Percentiles rank a stretch among this genome's conserved stretches.
phyloP scores from a whole-genome alignment of 2,888 invertebrate species.

The Drosophila pseudotakahashii region DNA sequence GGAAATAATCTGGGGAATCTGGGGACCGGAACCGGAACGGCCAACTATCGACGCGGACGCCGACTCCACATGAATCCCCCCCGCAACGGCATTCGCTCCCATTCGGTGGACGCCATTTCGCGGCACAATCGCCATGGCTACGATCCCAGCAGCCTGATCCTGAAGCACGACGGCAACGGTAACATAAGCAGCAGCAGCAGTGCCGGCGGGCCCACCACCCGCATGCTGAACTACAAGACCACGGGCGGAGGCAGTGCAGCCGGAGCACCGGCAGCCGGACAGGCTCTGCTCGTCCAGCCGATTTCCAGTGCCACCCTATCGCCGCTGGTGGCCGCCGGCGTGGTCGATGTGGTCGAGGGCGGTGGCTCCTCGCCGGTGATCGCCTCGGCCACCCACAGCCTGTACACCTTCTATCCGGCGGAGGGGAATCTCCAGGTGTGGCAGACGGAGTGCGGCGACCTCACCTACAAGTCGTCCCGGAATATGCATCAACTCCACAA shows the following conservation, averaged over 20 bases:
- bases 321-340: constrained; percentile 72
- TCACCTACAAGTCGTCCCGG: constrained; percentile 84
- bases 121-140: constrained; percentile 76
- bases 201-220: constrained; percentile 53
- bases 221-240: constrained; percentile 82
- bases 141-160: constrained; percentile 81
- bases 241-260: constrained; percentile 45
- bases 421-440: constrained; percentile 84
- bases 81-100: constrained; percentile 79
- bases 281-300: constrained; percentile 81
- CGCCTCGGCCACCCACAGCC: constrained; percentile 83
- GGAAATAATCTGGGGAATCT: constrained; percentile 48
- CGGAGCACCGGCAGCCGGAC: constrained; percentile 62
- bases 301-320: constrained; percentile 81
- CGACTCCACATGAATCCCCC: constrained; percentile 61
- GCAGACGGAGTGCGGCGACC: constrained; percentile 84
- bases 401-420: constrained; percentile 84
- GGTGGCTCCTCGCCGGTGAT: constrained; percentile 81
- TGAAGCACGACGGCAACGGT: constrained; percentile 81
- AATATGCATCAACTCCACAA: constrained; percentile 83
- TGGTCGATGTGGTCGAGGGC: constrained; percentile 73
- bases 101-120: constrained; percentile 84
- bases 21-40: constrained; percentile 30
- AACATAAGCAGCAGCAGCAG: constrained; percentile 63
- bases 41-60: constrained; percentile 79